A percentile compares a stretch with the other conserved stretches of the same genome.
These are phyloP conservation scores for Drosophila tani DNA, from an alignment of 1,140 invertebrate genomes.

Conservation along the genomic window DNA sequence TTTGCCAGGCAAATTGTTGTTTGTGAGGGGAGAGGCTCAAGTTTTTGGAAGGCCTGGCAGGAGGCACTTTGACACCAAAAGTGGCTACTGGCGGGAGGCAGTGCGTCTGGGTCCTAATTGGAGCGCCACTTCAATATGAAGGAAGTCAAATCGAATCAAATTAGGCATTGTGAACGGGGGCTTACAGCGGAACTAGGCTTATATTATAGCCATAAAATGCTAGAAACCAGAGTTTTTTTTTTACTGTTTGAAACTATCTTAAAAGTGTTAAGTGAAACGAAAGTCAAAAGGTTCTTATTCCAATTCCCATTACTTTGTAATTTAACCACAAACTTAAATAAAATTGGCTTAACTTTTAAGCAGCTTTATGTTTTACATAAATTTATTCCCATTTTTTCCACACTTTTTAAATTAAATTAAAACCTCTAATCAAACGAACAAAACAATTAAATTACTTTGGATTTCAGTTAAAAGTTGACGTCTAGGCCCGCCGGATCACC, in stretches of 20 bases:
- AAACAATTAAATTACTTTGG: background rate
- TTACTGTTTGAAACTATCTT: no score
- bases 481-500: conserved; percentile 46
- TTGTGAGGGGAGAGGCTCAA: conserved; percentile 11
- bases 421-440: background rate
- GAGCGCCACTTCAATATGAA: conserved; percentile 28
- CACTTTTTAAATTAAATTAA: conserved; percentile 4
- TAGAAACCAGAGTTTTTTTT: background rate
- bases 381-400: background rate
- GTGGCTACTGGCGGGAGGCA: conserved; percentile 10
- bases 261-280: no score
- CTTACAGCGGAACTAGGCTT: background rate
- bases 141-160: conserved; percentile 33
- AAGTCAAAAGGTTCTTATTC: no score
- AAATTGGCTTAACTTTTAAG: background rate
- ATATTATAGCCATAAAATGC: background rate
- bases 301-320: background rate
- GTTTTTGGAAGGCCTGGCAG: conserved; percentile 17
- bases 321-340: background rate
- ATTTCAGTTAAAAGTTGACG: background rate
- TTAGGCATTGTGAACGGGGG: conserved; percentile 8
- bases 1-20: conserved; percentile 42
- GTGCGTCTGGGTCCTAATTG: conserved; percentile 43
- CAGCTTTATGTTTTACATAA: background rate
- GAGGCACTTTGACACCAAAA: conserved; percentile 38